Evolutionary conservation across 2,888 invertebrate genomes (phyloP).

Genomic region (Dryomyza anilis): DNA sequence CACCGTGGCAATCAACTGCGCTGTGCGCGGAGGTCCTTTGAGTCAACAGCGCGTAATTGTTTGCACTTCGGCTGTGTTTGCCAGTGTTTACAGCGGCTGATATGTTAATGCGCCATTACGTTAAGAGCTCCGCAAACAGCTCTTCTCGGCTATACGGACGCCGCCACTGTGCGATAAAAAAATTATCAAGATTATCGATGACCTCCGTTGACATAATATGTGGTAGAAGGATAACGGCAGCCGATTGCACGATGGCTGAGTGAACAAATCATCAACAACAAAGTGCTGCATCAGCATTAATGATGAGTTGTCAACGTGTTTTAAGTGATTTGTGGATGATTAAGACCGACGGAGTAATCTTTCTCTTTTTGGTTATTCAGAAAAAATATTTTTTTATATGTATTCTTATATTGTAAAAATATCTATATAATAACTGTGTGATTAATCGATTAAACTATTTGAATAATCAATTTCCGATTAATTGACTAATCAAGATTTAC

Average conservation of each 20-base stretch:
- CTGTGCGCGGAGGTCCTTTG: constrained; percentile 1
- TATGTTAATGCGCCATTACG: constrained; percentile 53
- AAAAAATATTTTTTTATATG: no score
- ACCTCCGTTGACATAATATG: neutral
- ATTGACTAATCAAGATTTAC: no score
- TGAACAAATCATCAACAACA: neutral
- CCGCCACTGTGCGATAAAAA: constrained; percentile 19
- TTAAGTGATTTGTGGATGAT: neutral
- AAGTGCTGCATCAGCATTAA: constrained; percentile 9
- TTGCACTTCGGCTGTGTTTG: constrained; percentile 13
- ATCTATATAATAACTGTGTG: no score
- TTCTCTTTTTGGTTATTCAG: no score
- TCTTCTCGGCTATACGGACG: no score
- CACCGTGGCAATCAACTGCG: neutral
- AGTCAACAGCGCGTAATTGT: constrained; percentile 11
- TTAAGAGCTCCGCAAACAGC: constrained; percentile 54
- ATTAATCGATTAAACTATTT: no score
- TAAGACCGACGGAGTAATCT: neutral
- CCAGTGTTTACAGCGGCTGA: constrained; percentile 25
- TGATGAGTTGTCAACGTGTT: constrained; percentile 12
- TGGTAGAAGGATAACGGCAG: neutral
- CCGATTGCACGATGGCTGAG: neutral
- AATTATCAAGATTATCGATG: constrained; percentile 11
- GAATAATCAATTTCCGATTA: no score
- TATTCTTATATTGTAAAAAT: no score